phyloP scores from a whole-genome alignment of 2,113 vertebrate species.

The Notechis scutatus region DNA sequence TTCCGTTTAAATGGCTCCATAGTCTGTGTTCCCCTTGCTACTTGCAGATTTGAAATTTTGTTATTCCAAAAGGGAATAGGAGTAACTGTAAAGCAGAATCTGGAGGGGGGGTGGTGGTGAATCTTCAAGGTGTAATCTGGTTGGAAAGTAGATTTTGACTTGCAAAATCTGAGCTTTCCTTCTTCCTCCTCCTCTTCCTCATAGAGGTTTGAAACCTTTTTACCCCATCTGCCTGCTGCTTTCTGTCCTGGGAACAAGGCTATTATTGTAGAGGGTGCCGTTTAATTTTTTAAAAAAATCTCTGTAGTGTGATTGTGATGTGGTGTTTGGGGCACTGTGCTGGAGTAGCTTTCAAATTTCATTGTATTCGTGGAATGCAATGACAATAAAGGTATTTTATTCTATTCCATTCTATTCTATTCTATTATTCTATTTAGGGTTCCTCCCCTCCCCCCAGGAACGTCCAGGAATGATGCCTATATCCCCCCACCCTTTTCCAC shows the following conservation, averaged over 20 bases:
- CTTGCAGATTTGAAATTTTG: neutral
- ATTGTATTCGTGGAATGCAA: no score
- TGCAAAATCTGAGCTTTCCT: neutral
- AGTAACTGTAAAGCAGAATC: neutral
- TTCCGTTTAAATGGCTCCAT: neutral
- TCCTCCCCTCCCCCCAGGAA: neutral
- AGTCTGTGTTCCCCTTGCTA: neutral
- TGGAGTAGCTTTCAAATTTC: no score
- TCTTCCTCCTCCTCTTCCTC: neutral
- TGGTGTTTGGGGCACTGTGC: no score
- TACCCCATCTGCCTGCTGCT: neutral
- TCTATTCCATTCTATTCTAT: no score
- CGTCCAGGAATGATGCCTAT: neutral
- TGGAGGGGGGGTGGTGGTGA: no score
- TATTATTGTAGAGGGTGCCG: neutral
- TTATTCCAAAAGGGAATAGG: neutral
- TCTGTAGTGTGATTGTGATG: no score
- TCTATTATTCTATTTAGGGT: no score
- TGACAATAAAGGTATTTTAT: no score
- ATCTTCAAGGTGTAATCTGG: neutral
- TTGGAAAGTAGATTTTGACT: neutral
- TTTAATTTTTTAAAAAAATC: no score
- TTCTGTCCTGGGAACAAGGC: neutral
- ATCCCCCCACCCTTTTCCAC: no score
- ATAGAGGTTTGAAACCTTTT: neutral